Evolutionary conservation across 2,113 vertebrate species (phyloP).

Genomic region (Potamarius usumacintae): DNA sequence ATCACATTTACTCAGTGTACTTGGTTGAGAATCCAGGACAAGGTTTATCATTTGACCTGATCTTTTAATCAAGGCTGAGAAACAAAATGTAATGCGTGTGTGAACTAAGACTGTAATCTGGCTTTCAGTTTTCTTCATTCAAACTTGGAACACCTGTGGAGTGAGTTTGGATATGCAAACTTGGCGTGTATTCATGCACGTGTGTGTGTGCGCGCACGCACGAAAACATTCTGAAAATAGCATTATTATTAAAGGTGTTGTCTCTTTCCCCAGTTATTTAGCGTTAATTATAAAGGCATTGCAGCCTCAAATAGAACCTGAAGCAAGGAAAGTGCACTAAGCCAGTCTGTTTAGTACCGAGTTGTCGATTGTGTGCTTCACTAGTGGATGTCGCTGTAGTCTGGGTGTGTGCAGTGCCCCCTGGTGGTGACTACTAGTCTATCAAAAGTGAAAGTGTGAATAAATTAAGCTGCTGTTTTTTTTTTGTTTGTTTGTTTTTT

Average conservation of each 20-base stretch:
- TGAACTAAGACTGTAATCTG: neutral
- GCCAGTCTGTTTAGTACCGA: neutral
- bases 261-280: neutral
- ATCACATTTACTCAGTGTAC: neutral
- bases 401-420: neutral
- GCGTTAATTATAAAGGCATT: neutral
- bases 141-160: neutral
- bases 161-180: slow-evolving; percentile 33
- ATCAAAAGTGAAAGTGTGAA: neutral
- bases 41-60: neutral
- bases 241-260: neutral
- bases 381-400: neutral
- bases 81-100: neutral
- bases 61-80: neutral
- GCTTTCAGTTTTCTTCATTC: neutral
- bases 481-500: no score
- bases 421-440: neutral
- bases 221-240: neutral
- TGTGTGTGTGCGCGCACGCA: neutral
- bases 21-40: neutral
- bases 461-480: neutral
- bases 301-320: neutral
- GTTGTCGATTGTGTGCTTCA: neutral
- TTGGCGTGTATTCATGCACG: no score
- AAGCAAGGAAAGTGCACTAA: neutral